Percentiles rank a stretch among this genome's conserved stretches.
phyloP scores from a whole-genome alignment of 1,140 invertebrate species.

The Ceratina calcarata region DNA sequence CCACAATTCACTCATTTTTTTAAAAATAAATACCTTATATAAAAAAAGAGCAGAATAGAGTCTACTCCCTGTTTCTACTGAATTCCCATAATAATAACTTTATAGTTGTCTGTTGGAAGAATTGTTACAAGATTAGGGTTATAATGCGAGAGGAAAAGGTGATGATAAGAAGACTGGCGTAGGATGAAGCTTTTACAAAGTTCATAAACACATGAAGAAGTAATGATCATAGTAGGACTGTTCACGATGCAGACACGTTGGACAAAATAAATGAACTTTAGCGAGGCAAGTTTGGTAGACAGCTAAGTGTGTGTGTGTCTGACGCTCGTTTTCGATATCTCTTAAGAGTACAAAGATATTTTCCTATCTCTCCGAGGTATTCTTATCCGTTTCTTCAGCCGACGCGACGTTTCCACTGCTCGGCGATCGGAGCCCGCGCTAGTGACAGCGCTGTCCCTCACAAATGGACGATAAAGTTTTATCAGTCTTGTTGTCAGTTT shows the following conservation, averaged over 20 bases:
- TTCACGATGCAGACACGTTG: background rate
- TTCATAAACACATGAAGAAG: background rate
- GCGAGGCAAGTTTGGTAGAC: background rate
- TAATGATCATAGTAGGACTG: background rate
- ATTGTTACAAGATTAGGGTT: background rate
- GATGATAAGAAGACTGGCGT: background rate
- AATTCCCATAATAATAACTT: too few relatives aligned
- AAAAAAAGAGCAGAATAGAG: background rate
- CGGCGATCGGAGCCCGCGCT: slow-evolving; percentile 1
- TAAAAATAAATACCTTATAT: background rate
- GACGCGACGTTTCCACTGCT: slow-evolving; percentile 17
- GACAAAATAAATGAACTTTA: background rate
- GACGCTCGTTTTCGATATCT: slow-evolving; percentile 31
- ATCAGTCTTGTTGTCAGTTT: slow-evolving; percentile 67
- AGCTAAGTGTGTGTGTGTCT: background rate
- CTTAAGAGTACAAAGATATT: slow-evolving; percentile 39
- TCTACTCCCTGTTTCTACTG: too few relatives aligned
- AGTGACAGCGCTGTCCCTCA: slow-evolving; percentile 50
- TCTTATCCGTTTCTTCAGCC: slow-evolving; percentile 48
- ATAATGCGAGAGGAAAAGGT: background rate
- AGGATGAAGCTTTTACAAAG: background rate
- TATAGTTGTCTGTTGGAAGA: too few relatives aligned
- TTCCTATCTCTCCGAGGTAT: slow-evolving; percentile 46
- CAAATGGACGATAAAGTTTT: slow-evolving; percentile 71
- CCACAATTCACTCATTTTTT: background rate